A percentile compares a stretch with the other conserved stretches of the same genome.
phyloP scores from a whole-genome alignment of 1,140 invertebrate genomes.

The Coenobita brevimanus region DNA sequence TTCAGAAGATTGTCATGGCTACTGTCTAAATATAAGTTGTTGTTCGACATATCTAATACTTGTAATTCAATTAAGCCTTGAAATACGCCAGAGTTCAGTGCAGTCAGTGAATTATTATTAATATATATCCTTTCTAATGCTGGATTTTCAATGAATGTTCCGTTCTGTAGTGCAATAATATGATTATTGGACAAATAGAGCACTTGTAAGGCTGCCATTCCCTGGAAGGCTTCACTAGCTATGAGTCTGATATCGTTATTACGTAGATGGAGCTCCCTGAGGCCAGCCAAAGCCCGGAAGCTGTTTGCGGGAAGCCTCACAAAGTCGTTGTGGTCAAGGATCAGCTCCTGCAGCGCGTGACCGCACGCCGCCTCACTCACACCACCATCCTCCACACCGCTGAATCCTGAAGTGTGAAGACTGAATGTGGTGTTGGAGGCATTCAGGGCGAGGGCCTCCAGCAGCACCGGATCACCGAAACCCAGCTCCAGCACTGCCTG shows the following conservation, averaged over 20 bases:
- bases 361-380: constrained; percentile 26
- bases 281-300: constrained; percentile 40
- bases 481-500: constrained; percentile 83
- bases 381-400: background rate
- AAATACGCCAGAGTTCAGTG: constrained; percentile 83
- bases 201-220: constrained; percentile 58
- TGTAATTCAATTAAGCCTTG: constrained; percentile 84
- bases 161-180: constrained; percentile 84
- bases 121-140: constrained; percentile 83
- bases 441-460: constrained; percentile 21
- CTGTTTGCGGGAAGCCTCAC: constrained; percentile 46
- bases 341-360: constrained; percentile 44
- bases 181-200: constrained; percentile 82
- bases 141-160: constrained; percentile 76
- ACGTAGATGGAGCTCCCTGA: constrained; percentile 44
- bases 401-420: constrained; percentile 15
- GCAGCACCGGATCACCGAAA: constrained; percentile 73
- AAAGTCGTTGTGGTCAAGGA: constrained; percentile 52
- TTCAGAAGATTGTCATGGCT: constrained; percentile 87
- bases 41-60: constrained; percentile 84
- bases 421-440: constrained; percentile 40
- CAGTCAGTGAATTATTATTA: constrained; percentile 85
- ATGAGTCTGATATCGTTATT: constrained; percentile 60
- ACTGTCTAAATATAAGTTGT: constrained; percentile 87
- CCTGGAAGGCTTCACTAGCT: constrained; percentile 59